These are phyloP conservation scores for Fulmarus glacialis DNA, from an alignment of 2,113 vertebrate genomes.

Conservation along the genomic window DNA sequence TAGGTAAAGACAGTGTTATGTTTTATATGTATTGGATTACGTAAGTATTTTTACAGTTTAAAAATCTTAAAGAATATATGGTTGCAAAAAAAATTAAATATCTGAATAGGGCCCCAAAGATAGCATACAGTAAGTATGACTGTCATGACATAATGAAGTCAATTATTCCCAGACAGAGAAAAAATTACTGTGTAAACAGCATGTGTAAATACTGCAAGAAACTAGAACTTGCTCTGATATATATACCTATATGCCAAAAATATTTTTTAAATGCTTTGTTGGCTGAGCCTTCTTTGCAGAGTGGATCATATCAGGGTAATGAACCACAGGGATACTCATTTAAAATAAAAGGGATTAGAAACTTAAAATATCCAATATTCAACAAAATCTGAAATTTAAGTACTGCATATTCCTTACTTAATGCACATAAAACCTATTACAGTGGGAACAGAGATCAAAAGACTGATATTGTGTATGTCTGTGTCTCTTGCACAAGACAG, in stretches of 20 bases:
- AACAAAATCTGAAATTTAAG: not conserved
- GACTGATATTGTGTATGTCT: not conserved
- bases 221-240: not conserved
- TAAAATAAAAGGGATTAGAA: not conserved
- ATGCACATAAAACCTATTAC: not conserved
- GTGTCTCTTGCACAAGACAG: not conserved
- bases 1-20: not conserved
- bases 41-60: not conserved
- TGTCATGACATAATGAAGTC: not conserved
- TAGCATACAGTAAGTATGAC: not conserved
- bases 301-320: not conserved
- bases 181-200: not conserved
- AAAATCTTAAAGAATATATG: not conserved
- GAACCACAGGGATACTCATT: not conserved
- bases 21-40: not conserved
- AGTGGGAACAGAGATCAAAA: not conserved
- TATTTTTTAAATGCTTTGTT: not conserved
- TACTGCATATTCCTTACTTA: not conserved
- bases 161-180: not conserved
- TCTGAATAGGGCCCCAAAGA: not conserved
- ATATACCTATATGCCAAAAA: not conserved
- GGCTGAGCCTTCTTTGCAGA: not conserved
- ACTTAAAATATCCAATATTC: not conserved
- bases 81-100: not conserved
- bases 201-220: not conserved